Evolutionary conservation across 2,888 invertebrate species (phyloP).

Genomic region (Chrysodeixis includens): DNA sequence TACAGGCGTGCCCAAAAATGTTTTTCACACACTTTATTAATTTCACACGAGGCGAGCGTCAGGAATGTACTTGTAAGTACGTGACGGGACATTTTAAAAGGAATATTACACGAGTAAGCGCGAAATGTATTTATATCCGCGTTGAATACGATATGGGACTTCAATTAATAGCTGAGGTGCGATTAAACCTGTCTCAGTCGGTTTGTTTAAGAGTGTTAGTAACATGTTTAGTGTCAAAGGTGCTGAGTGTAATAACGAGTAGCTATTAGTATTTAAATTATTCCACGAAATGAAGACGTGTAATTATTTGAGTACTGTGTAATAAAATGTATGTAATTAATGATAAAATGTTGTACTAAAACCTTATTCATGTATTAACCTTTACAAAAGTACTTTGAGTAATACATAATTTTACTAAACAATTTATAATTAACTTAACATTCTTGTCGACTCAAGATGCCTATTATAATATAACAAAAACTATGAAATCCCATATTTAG

Average conservation of each 20-base stretch:
- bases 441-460: neutral
- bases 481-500: constrained; percentile 68
- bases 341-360: neutral
- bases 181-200: constrained; percentile 40
- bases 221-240: constrained; percentile 18
- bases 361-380: neutral
- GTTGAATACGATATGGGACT: constrained; percentile 55
- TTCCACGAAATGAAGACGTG: constrained; percentile 12
- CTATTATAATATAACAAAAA: constrained; percentile 25
- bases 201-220: constrained; percentile 30
- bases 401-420: neutral
- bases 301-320: constrained; percentile 16
- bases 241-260: constrained; percentile 21
- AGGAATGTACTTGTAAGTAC: constrained; percentile 70
- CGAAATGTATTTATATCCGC: constrained; percentile 65
- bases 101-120: constrained; percentile 71
- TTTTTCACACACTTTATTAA: constrained; percentile 60
- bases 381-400: neutral
- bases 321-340: neutral
- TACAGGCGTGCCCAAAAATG: constrained; percentile 50
- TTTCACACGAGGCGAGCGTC: constrained; percentile 58
- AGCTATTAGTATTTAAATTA: constrained; percentile 7
- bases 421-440: too few relatives aligned
- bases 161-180: constrained; percentile 53
- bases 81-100: constrained; percentile 81